phyloP scores from a whole-genome alignment of 2,888 invertebrate species.

The Seira ritae region DNA sequence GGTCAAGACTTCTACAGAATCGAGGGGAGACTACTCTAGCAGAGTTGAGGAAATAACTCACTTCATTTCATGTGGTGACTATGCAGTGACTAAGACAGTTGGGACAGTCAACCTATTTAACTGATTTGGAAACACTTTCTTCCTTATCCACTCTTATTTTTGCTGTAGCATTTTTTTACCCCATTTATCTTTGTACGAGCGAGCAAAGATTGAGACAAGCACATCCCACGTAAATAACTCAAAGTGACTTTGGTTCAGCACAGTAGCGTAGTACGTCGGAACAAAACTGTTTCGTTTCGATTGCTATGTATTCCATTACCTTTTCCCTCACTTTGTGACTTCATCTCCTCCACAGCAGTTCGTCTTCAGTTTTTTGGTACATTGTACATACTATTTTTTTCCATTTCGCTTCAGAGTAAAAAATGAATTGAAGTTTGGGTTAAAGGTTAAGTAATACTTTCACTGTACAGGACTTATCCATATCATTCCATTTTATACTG shows the following conservation, averaged over 20 bases:
- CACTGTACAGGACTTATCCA: not conserved
- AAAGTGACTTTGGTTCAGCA: constrained; percentile 24
- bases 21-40: too few species aligned
- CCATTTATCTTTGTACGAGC: constrained; percentile 30
- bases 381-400: not conserved
- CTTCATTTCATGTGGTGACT: constrained; percentile 15
- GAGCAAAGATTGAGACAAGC: constrained; percentile 40
- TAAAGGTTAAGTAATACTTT: constrained; percentile 38
- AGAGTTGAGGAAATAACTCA: not conserved
- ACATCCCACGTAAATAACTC: constrained; percentile 46
- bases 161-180: not conserved
- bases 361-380: not conserved
- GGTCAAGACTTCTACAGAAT: too few species aligned
- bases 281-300: not conserved
- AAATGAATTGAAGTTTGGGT: constrained; percentile 11
- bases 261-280: not conserved
- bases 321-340: constrained; percentile 29
- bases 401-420: too few species aligned
- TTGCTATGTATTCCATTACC: not conserved
- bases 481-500: too few species aligned
- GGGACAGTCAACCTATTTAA: constrained; percentile 14
- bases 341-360: constrained; percentile 20
- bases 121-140: constrained; percentile 39
- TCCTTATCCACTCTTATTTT: constrained; percentile 20
- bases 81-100: not conserved